Evolutionary conservation across 2,888 invertebrate species (phyloP).

Genomic region (Marronus borbonicus): DNA sequence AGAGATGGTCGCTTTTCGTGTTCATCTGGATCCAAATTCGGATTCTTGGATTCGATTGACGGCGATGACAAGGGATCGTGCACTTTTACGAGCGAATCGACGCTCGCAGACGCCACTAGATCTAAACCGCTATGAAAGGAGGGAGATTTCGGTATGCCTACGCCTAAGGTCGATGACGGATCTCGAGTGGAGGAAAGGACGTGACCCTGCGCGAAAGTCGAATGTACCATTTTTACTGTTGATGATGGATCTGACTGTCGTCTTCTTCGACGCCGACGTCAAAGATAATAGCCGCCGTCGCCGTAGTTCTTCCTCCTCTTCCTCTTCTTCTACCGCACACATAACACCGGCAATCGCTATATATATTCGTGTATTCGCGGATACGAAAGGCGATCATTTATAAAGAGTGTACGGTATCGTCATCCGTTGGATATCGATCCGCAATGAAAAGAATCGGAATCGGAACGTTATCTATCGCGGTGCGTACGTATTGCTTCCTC

Average conservation of each 20-base stretch:
- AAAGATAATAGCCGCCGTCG: constrained; percentile 5
- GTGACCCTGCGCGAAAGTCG: constrained; percentile 69
- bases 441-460: background rate
- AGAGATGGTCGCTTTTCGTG: constrained; percentile 36
- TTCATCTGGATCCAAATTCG: constrained; percentile 51
- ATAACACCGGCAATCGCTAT: constrained; percentile 32
- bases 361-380: constrained; percentile 7
- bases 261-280: background rate
- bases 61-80: constrained; percentile 47
- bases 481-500: background rate
- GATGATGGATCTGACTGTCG: constrained; percentile 8
- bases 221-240: constrained; percentile 66
- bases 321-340: constrained; percentile 19
- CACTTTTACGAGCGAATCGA: constrained; percentile 57
- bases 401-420: background rate
- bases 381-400: constrained; percentile 2
- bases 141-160: constrained; percentile 89
- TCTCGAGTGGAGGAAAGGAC: constrained; percentile 63
- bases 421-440: constrained; percentile 17
- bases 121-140: constrained; percentile 91
- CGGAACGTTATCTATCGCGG: background rate
- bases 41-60: constrained; percentile 53
- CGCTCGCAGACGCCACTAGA: constrained; percentile 78
- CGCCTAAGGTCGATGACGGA: constrained; percentile 70
- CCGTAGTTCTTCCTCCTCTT: constrained; percentile 8